A percentile compares a stretch with the other conserved stretches of the same genome.
These are phyloP conservation scores for Rhamphomyia laevipes DNA, from an alignment of 2,888 invertebrate species.

Conservation along the genomic window DNA sequence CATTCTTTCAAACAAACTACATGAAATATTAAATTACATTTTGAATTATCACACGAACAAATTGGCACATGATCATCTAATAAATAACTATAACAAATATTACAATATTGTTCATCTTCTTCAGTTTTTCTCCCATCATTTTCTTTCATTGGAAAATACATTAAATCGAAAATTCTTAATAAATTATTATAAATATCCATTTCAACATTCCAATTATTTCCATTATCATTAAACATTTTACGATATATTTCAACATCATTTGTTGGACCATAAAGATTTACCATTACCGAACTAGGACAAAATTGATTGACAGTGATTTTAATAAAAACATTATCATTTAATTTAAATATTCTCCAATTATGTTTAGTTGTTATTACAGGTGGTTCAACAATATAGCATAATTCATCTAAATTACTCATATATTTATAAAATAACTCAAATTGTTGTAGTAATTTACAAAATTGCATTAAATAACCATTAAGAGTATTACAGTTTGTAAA, in stretches of 20 bases:
- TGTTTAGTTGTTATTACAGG: slow-evolving; percentile 24
- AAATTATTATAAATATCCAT: slow-evolving; percentile 33
- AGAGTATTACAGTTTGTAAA: slow-evolving; percentile 18
- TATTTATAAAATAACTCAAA: slow-evolving; percentile 30
- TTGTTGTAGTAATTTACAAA: slow-evolving; percentile 24
- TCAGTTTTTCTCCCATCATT: neutral
- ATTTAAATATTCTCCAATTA: slow-evolving; percentile 29
- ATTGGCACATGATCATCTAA: slow-evolving; percentile 31
- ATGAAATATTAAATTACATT: slow-evolving; percentile 32
- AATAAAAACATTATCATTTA: slow-evolving; percentile 29
- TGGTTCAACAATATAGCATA: slow-evolving; percentile 34
- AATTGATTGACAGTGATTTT: slow-evolving; percentile 32
- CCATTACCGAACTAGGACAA: slow-evolving; percentile 24
- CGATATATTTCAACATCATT: slow-evolving; percentile 27
- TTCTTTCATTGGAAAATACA: slow-evolving; percentile 32
- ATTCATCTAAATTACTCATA: slow-evolving; percentile 28
- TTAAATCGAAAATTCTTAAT: slow-evolving; percentile 33
- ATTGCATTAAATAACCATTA: slow-evolving; percentile 17
- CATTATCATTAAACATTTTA: slow-evolving; percentile 26
- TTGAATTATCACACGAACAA: slow-evolving; percentile 31
- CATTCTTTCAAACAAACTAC: slow-evolving; percentile 31
- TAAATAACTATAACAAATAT: slow-evolving; percentile 32
- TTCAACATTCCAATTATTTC: slow-evolving; percentile 30
- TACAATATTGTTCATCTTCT: slow-evolving; percentile 21
- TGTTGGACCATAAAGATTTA: slow-evolving; percentile 34